Conservation (phyloP, 2,888 invertebrate species). For the Platynereis dumerilii region DNA sequence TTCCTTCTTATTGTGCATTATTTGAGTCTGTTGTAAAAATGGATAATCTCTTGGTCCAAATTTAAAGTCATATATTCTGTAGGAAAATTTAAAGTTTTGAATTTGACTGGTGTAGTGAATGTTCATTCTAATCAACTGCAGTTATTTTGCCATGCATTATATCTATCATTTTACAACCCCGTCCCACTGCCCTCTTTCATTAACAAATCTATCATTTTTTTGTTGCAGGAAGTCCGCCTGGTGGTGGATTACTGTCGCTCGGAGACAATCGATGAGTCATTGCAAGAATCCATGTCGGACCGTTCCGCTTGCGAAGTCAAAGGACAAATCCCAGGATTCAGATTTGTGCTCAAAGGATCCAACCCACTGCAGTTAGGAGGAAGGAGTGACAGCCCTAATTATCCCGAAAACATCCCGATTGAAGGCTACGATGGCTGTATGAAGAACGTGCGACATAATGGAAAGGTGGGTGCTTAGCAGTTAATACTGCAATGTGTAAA, state of each 20-base stretch:
- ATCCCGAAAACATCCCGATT: constrained; percentile 7
- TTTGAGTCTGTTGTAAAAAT: no score
- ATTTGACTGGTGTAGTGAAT: no score
- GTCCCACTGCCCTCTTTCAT: no score
- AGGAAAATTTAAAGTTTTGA: no score
- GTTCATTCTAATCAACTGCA: no score
- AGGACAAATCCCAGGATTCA: constrained; percentile 88
- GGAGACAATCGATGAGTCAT: constrained; percentile 76
- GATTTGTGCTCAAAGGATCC: constrained; percentile 94
- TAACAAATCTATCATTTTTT: no score
- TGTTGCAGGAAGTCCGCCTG: constrained; percentile 77
- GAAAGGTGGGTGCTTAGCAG: constrained; percentile 55
- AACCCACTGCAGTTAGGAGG: constrained; percentile 89
- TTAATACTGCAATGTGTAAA: no score
- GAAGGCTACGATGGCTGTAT: constrained; percentile 95
- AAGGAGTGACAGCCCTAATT: constrained; percentile 63
- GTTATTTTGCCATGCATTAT: no score
- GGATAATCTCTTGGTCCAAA: no score
- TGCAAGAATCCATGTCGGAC: constrained; percentile 78
- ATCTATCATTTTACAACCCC: no score
- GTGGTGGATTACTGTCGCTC: constrained; percentile 68
- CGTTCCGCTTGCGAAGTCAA: constrained; percentile 87
- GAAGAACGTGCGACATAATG: constrained; percentile 92
- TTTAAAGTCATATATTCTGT: no score
- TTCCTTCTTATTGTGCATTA: no score